Conservation (phyloP, 2,113 vertebrate species). For the Scomber scombrus region DNA sequence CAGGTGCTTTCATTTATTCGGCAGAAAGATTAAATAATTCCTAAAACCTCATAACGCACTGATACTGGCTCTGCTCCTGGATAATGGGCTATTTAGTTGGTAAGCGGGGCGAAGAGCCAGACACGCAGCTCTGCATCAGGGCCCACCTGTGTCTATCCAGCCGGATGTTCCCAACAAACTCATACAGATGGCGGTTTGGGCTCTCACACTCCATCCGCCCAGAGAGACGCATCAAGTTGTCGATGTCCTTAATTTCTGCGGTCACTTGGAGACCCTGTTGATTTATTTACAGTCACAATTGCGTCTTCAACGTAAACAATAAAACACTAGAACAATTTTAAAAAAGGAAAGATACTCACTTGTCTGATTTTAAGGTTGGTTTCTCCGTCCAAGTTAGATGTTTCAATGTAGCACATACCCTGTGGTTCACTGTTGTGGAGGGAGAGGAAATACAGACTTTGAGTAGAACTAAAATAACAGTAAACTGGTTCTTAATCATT, state of each 20-base stretch:
- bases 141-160: conserved; percentile 92
- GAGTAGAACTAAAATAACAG: neutral
- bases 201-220: conserved; percentile 97
- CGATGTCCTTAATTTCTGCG: conserved; percentile 93
- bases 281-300: conserved; percentile 4
- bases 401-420: conserved; percentile 99
- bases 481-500: neutral
- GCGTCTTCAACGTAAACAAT: neutral
- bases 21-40: conserved; percentile 35
- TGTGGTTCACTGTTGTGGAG: conserved; percentile 92
- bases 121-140: neutral
- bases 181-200: conserved; percentile 97
- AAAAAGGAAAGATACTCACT: conserved; percentile 79
- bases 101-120: conserved; percentile 11
- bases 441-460: conserved; percentile 45
- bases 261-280: conserved; percentile 93
- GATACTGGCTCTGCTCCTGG: neutral
- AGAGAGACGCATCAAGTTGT: conserved; percentile 91
- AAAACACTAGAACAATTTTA: neutral
- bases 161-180: conserved; percentile 97
- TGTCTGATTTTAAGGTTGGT: conserved; percentile 99
- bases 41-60: conserved; percentile 10
- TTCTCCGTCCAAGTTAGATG: conserved; percentile 98
- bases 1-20: conserved; percentile 40
- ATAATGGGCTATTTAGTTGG: conserved; percentile 26